Base-by-base conservation (phyloP, 2,797 vertebrate species). In the Typhlichthys subterraneus region DNA sequence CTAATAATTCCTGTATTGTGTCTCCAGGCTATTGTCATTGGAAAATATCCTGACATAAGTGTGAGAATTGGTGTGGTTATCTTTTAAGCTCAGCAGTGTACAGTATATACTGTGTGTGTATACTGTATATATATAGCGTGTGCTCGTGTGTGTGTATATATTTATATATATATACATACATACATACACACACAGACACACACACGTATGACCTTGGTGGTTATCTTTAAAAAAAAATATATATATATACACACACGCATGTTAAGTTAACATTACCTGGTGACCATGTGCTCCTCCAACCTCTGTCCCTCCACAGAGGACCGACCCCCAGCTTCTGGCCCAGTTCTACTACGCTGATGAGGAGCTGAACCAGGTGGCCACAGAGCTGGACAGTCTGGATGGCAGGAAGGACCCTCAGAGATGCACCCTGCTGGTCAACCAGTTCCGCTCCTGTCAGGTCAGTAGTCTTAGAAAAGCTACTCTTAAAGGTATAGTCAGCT, bases 291-390 rank as follows among this genome's bases (percentile, higher is more conserved):
- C 45, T n/a, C 45, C 42, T 58, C 11, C 53, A 14, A 29, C 17
- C 45, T 23, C 11, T 65, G 8, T 49, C 33, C 53, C 46, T 5
- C 15, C 73, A 15, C 89, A 99, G 97, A 95, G 96, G 87, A 95
- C 96, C 0, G 97, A 98, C 86, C 95, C 96, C 0, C 97, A 99
- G 89, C 95, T 99, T 68, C 93, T 99, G 70, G 97, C 97, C 73
- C 97, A 98, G 88, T 99, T 98, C 93, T 99, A 97, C 91, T 98
- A 98, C 0, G 96, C 97, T 0, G 97, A 99, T 59, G 97, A 99
- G 88, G 97, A 99, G 85, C 92, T 99, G 75, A 98, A 97, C 87
- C 96, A 95, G 88, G 97, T 98, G 78, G 97, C 97, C 12, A 95
- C 95, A 0, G 97, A 99, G 81, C 86, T 99, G 90, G 97, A 99